phyloP scores from a whole-genome alignment of 1,140 invertebrate genomes.

The Saxidomus purpurata region DNA sequence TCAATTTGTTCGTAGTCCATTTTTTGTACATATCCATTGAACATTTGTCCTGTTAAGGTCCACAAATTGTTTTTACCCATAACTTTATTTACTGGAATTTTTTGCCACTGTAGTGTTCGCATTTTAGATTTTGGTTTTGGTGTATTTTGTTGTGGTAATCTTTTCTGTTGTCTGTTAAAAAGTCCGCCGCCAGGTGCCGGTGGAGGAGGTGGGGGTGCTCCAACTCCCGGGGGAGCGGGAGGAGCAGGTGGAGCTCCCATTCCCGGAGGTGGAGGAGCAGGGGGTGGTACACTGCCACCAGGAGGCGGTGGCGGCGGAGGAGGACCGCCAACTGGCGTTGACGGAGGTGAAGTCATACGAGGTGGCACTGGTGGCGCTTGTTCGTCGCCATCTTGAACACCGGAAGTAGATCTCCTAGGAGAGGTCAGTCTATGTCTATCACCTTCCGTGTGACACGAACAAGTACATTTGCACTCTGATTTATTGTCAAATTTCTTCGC shows the following conservation, averaged over 20 bases:
- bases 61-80: slow-evolving; percentile 88
- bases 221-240: slow-evolving; percentile 61
- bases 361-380: slow-evolving; percentile 26
- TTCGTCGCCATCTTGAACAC: slow-evolving; percentile 47
- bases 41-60: slow-evolving; percentile 94
- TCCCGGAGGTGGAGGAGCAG: slow-evolving; percentile 77
- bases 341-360: slow-evolving; percentile 57
- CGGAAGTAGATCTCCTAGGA: slow-evolving; percentile 75
- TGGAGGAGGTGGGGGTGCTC: slow-evolving; percentile 61
- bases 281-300: slow-evolving; percentile 62
- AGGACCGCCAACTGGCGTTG: slow-evolving; percentile 80
- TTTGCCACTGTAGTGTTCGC: slow-evolving; percentile 84
- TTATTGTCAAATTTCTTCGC: slow-evolving; percentile 77
- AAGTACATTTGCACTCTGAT: slow-evolving; percentile 66
- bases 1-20: slow-evolving; percentile 86
- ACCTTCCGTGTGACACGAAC: slow-evolving; percentile 70
- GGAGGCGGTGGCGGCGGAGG: slow-evolving; percentile 86
- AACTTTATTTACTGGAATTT: slow-evolving; percentile 83
- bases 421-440: slow-evolving; percentile 82
- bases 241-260: slow-evolving; percentile 77
- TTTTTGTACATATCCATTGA: slow-evolving; percentile 89
- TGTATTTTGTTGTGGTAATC: slow-evolving; percentile 83
- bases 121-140: slow-evolving; percentile 84
- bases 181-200: slow-evolving; percentile 16
- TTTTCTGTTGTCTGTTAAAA: slow-evolving; percentile 34